A percentile compares a stretch with the other conserved stretches of the same genome.
phyloP scores from a whole-genome alignment of 2,113 vertebrate species.

The Megaptera novaeangliae region DNA sequence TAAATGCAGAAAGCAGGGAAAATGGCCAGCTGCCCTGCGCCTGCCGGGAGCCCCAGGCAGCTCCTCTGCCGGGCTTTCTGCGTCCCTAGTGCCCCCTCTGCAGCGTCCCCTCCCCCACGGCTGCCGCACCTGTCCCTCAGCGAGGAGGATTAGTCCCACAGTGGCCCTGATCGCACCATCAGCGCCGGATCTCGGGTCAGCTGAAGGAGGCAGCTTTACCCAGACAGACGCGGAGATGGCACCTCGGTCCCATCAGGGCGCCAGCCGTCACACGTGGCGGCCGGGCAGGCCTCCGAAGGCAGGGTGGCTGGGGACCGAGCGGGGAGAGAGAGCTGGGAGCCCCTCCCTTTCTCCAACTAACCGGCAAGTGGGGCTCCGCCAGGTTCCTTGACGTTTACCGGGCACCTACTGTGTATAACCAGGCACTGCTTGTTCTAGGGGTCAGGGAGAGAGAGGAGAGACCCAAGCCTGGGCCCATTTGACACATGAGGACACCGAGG shows the following conservation, averaged over 20 bases:
- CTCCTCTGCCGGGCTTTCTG: not conserved
- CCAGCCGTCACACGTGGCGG: not conserved
- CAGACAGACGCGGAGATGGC: slow-evolving; percentile 9
- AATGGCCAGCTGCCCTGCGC: not conserved
- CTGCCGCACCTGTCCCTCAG: slow-evolving; percentile 59
- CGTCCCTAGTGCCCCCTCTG: not conserved
- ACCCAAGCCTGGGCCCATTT: fast-evolving
- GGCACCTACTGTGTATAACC: not conserved
- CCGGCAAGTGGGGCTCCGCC: not conserved
- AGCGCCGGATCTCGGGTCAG: slow-evolving; percentile 35
- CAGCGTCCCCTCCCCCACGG: fast-evolving
- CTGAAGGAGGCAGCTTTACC: slow-evolving; percentile 62
- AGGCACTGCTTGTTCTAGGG: fast-evolving
- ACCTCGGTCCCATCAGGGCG: not conserved
- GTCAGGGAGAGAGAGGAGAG: not conserved
- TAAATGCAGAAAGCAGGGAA: not conserved
- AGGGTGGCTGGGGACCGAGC: not conserved
- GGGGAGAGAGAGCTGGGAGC: not conserved
- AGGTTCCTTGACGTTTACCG: fast-evolving
- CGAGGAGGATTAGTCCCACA: slow-evolving; percentile 50
- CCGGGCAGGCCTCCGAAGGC: fast-evolving
- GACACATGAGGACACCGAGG: not conserved
- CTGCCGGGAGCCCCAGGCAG: not conserved
- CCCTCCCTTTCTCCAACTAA: not conserved
- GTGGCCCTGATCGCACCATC: slow-evolving; percentile 28